Evolutionary conservation across 2,888 invertebrate species (phyloP), one percentile per base, ranked within the genome.

Genomic region (Drosophila cyrtoloma): DNA sequence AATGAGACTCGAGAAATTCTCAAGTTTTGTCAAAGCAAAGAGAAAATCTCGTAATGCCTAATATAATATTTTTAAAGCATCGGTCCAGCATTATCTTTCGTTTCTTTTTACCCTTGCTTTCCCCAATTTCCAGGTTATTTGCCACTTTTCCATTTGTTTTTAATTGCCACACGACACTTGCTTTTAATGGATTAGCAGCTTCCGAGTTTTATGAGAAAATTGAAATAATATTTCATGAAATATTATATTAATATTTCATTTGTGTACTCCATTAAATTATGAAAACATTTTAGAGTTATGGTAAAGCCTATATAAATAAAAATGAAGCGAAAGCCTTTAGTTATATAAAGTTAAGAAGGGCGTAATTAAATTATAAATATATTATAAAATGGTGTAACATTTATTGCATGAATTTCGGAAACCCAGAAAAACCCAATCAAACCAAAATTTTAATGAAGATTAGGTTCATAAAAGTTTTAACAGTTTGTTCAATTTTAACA

Each of bases 81-180:
- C n/a, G 19, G 28, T 35, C 19, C 47, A 26, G 10, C n/a, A 30
- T 22, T 32, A 16, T 10, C 1, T 28, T 16, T 16, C 39, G 0
- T 33, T 32, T 16, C 32, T 12, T 33, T 32, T 52, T 6, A 26
- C n/a, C 12, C 5, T 6, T 30, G 47, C 47, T 30, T 22, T 6
- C 47, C 9, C 10, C 33, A 28, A 33, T 28, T 28, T 28, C 16
- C 26, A 7, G n/a, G 53, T 22, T 47, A 19, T 61, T 64, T 19
- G 10, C 47, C 66, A 73, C 7, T 26, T 47, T 47, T 47, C 7
- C 47, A 47, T 26, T 81, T 74, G 71, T 39, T 75, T 84, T 79
- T 79, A 75, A 84, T 75, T 63, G 77, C 68, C 65, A 59, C 55
- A 58, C 69, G 79, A 35, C 53, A 59, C 42, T 71, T 65, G 16